A percentile compares a stretch with the other conserved stretches of the same genome.
These are phyloP conservation scores for Sorex maritimensis DNA, from an alignment of 2,797 vertebrate genomes.

Conservation along the genomic window DNA sequence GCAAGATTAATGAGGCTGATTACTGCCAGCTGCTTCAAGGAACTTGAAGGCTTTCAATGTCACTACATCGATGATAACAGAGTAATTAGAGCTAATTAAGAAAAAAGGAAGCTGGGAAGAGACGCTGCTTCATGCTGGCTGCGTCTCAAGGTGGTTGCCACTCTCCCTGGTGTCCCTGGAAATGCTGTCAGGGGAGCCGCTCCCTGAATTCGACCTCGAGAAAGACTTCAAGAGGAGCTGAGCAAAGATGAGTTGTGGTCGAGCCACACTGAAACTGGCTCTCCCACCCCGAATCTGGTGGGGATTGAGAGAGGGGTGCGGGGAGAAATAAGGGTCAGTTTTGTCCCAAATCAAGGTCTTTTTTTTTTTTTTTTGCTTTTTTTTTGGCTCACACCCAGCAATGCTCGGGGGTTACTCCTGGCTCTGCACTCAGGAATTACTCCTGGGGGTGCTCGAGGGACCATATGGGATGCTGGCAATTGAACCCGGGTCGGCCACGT, in stretches of 20 bases:
- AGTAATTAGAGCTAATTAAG: constrained; percentile 84
- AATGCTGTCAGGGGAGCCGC: background rate
- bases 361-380: too few species aligned
- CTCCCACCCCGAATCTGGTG: background rate
- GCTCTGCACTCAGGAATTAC: too few species aligned
- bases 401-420: too few species aligned
- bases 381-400: too few species aligned
- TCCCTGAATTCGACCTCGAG: background rate
- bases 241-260: background rate
- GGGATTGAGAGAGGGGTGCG: accelerated
- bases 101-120: constrained; percentile 71
- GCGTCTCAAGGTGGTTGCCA: background rate
- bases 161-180: background rate
- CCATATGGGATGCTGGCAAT: too few species aligned
- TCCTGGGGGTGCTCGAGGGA: too few species aligned
- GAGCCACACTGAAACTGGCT: background rate
- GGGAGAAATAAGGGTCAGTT: background rate
- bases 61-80: constrained; percentile 78
- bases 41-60: constrained; percentile 71
- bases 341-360: constrained; percentile 4
- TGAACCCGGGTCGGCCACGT: too few species aligned
- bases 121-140: background rate
- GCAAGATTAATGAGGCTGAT: constrained; percentile 73
- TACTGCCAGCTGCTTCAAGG: constrained; percentile 79
- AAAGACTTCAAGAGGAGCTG: background rate